Conservation (phyloP, 1,140 invertebrate species). For the Delia radicum region DNA sequence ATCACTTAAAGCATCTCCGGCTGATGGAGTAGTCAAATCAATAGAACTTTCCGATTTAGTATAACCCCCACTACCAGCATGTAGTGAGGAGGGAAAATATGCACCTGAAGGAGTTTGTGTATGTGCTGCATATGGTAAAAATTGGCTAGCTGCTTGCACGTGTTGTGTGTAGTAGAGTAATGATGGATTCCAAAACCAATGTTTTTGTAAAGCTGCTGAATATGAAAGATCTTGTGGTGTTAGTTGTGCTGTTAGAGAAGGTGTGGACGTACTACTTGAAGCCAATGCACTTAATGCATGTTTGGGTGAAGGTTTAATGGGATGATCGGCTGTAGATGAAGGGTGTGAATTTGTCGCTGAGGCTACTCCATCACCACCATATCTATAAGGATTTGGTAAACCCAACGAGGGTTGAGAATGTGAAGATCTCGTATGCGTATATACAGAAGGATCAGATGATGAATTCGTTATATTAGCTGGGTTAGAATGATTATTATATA, state of each 20-base stretch:
- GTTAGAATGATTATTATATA: slow-evolving; percentile 28
- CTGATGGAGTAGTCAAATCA: slow-evolving; percentile 39
- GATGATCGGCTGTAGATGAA: slow-evolving; percentile 19
- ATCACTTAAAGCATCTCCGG: slow-evolving; percentile 26
- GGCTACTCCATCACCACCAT: background rate
- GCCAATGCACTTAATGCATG: background rate
- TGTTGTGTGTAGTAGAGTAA: slow-evolving; percentile 52
- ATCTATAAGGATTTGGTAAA: background rate
- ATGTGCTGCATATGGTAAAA: slow-evolving; percentile 37
- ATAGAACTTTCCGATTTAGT: slow-evolving; percentile 53
- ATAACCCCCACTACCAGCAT: background rate
- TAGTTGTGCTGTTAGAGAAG: slow-evolving; percentile 29
- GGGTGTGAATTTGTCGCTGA: background rate
- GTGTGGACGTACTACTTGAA: background rate
- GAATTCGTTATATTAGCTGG: background rate
- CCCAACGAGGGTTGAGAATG: background rate
- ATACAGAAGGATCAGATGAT: background rate
- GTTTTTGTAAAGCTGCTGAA: slow-evolving; percentile 44
- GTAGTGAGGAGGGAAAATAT: slow-evolving; percentile 20
- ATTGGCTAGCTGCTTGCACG: slow-evolving; percentile 40
- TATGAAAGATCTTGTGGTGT: slow-evolving; percentile 44
- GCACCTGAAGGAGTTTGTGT: slow-evolving; percentile 5
- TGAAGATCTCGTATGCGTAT: background rate
- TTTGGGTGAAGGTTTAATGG: slow-evolving; percentile 44
- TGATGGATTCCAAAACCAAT: slow-evolving; percentile 54